These are phyloP conservation scores for Rallus limicola DNA, from an alignment of 2,113 vertebrate species.

Conservation along the genomic window DNA sequence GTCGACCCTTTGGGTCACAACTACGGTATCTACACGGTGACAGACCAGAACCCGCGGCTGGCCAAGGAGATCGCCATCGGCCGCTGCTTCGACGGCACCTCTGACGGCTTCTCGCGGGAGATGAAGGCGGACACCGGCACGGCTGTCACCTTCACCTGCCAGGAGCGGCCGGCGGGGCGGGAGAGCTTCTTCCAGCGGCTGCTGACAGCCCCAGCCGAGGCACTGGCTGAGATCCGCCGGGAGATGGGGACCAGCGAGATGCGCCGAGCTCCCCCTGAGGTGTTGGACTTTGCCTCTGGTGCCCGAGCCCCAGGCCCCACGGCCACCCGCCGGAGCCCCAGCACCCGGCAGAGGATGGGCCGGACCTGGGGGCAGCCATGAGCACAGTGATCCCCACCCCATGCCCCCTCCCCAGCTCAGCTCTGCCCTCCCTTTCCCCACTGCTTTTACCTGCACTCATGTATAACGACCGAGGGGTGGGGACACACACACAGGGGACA, in stretches of 20 bases:
- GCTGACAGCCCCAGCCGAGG: slow-evolving; percentile 83
- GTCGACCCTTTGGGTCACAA: slow-evolving; percentile 97
- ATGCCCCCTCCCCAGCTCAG: background rate
- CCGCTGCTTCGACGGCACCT: slow-evolving; percentile 95
- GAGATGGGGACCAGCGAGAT: slow-evolving; percentile 83
- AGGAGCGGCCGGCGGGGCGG: slow-evolving; percentile 79
- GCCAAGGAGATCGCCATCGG: slow-evolving; percentile 98
- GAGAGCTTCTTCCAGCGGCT: slow-evolving; percentile 93
- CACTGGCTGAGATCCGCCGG: slow-evolving; percentile 85
- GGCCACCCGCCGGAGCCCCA: slow-evolving; percentile 63
- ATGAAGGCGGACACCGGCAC: slow-evolving; percentile 88
- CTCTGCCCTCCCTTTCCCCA: background rate
- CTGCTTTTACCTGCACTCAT: background rate
- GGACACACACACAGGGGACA: background rate
- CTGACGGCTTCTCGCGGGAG: slow-evolving; percentile 93
- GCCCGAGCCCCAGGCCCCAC: slow-evolving; percentile 48
- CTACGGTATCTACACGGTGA: slow-evolving; percentile 97
- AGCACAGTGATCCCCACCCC: fast-evolving
- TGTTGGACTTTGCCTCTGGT: slow-evolving; percentile 77
- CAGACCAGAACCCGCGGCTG: slow-evolving; percentile 91
- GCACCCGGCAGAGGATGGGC: slow-evolving; percentile 66
- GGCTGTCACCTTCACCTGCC: slow-evolving; percentile 89
- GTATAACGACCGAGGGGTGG: background rate
- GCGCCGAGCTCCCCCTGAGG: slow-evolving; percentile 73
- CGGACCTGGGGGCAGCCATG: background rate